A percentile compares a stretch with the other conserved stretches of the same genome.
phyloP scores from a whole-genome alignment of 2,797 vertebrate genomes.

The Takifugu rubripes region DNA sequence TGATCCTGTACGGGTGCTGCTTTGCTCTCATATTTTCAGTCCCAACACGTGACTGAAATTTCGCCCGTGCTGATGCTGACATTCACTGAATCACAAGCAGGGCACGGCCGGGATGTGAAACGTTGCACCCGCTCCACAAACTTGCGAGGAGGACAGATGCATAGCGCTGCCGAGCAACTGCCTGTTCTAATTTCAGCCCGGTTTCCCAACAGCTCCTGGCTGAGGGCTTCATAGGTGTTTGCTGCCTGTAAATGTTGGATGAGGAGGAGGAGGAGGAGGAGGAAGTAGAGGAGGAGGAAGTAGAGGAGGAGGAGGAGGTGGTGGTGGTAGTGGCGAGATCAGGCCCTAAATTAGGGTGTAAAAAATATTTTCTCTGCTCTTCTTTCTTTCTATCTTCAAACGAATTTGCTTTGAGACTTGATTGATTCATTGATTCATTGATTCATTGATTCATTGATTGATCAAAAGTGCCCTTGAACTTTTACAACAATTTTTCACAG shows the following conservation, averaged over 20 bases:
- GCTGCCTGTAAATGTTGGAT: slow-evolving; percentile 24
- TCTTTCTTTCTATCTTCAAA: too few relatives aligned
- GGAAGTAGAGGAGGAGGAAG: too few relatives aligned
- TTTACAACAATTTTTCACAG: too few relatives aligned
- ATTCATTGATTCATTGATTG: too few relatives aligned
- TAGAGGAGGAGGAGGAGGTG: too few relatives aligned
- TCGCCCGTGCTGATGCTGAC: slow-evolving; percentile 27
- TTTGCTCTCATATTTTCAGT: not conserved
- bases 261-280: too few relatives aligned
- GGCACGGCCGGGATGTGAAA: slow-evolving; percentile 57
- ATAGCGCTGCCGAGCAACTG: slow-evolving; percentile 79
- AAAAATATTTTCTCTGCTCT: too few relatives aligned
- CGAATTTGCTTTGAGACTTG: too few relatives aligned
- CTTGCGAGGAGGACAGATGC: slow-evolving; percentile 54
- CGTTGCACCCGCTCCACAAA: slow-evolving; percentile 75
- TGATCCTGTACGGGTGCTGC: slow-evolving; percentile 2
- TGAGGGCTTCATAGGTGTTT: slow-evolving; percentile 44
- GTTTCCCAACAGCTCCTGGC: slow-evolving; percentile 65
- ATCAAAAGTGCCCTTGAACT: too few relatives aligned
- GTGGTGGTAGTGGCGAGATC: too few relatives aligned
- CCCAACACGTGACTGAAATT: slow-evolving; percentile 12
- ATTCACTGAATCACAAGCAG: slow-evolving; percentile 26
- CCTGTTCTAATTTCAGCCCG: slow-evolving; percentile 82
- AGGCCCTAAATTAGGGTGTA: too few relatives aligned
- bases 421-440: too few relatives aligned